These are phyloP conservation scores for Etheostoma nigrum DNA, from an alignment of 2,797 vertebrate species.

Conservation along the genomic window DNA sequence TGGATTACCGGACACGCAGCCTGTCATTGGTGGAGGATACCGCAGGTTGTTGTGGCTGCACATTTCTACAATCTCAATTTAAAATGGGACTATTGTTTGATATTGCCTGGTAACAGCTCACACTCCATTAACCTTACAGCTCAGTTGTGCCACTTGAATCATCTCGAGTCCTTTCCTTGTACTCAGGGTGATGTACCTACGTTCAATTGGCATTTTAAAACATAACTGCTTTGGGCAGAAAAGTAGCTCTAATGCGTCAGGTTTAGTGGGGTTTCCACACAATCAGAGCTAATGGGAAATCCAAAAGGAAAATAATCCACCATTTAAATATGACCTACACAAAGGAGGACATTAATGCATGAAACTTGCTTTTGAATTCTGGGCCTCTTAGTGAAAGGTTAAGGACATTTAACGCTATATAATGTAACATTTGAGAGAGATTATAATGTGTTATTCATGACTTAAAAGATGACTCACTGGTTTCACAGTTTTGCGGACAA, in stretches of 20 bases:
- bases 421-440: not conserved
- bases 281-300: slow-evolving; percentile 13
- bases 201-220: slow-evolving; percentile 37
- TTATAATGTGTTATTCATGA: not conserved
- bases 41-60: not conserved
- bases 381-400: not conserved
- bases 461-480: not conserved
- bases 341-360: slow-evolving; percentile 7
- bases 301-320: slow-evolving; percentile 11
- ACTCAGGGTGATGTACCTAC: not conserved
- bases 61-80: slow-evolving; percentile 3
- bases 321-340: slow-evolving; percentile 17
- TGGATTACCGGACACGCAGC: slow-evolving; percentile 24
- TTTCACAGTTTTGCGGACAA: not conserved
- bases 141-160: slow-evolving; percentile 13
- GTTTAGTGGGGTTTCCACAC: slow-evolving; percentile 2
- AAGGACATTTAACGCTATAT: not conserved
- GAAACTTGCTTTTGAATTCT: slow-evolving; percentile 14
- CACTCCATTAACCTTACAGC: slow-evolving; percentile 3
- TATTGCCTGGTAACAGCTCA: slow-evolving; percentile 40
- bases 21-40: slow-evolving; percentile 22
- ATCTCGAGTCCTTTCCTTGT: slow-evolving; percentile 15
- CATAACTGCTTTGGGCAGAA: slow-evolving; percentile 38
- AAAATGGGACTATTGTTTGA: not conserved
- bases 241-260: slow-evolving; percentile 16